These are phyloP conservation scores for Ostrea denselamellosa DNA, from an alignment of 1,140 invertebrate species.

Conservation along the genomic window DNA sequence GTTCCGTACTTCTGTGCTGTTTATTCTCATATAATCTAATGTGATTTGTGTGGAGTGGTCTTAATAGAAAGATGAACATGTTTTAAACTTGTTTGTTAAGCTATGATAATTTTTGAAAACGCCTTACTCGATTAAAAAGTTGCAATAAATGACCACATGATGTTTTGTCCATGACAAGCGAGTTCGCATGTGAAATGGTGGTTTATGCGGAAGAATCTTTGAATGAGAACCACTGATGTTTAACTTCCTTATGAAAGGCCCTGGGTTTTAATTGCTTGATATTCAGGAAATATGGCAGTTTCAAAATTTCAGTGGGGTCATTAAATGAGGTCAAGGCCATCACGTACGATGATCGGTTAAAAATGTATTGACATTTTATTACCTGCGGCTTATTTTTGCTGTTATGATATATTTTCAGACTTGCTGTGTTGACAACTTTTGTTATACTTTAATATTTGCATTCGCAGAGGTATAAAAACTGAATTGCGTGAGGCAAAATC, in stretches of 20 bases:
- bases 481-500: too few species aligned
- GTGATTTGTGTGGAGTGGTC: neutral
- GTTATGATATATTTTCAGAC: neutral
- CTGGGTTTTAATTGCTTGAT: neutral
- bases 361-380: neutral
- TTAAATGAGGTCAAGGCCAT: constrained; percentile 7
- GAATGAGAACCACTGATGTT: neutral
- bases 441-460: too few species aligned
- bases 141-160: neutral
- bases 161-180: neutral
- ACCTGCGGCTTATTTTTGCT: neutral
- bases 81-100: neutral
- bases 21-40: neutral
- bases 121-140: neutral
- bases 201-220: neutral
- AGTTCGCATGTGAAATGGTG: neutral
- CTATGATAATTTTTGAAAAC: neutral
- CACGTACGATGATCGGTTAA: neutral
- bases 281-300: neutral
- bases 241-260: constrained; percentile 3
- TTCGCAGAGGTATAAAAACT: neutral
- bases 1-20: neutral
- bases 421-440: too few species aligned
- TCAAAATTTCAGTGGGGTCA: neutral
- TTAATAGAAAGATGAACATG: neutral